Conservation (phyloP, 2,888 invertebrate species). For the Deilephila elpenor region DNA sequence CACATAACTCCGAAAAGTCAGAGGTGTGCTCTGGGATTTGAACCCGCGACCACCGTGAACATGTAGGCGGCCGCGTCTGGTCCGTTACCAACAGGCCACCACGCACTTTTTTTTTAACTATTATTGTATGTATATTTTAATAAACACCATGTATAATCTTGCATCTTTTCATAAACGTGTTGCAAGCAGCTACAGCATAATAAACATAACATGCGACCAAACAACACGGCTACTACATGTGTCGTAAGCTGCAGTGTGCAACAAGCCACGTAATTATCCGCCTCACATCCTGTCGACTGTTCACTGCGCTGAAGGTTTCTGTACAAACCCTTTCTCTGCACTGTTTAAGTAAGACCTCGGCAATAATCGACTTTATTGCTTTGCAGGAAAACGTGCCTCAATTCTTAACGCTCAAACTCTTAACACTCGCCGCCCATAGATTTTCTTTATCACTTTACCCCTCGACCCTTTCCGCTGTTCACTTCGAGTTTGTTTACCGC, state of each 20-base stretch:
- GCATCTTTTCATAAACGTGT: background rate
- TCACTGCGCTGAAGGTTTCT: constrained; percentile 36
- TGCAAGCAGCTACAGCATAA: background rate
- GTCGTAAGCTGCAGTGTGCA: constrained; percentile 32
- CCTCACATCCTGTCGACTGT: constrained; percentile 37
- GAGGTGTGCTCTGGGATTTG: no score
- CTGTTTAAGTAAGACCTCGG: constrained; percentile 53
- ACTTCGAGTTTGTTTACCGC: constrained; percentile 37
- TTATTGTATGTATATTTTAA: background rate
- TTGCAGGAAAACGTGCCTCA: constrained; percentile 54
- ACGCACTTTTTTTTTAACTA: no score
- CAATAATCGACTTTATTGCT: constrained; percentile 53
- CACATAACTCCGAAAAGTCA: no score
- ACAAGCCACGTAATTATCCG: constrained; percentile 34
- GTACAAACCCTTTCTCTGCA: constrained; percentile 49
- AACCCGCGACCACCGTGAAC: no score
- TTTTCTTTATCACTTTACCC: constrained; percentile 62
- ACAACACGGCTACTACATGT: background rate
- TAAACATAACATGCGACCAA: background rate
- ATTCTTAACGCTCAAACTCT: constrained; percentile 49
- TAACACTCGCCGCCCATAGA: constrained; percentile 51
- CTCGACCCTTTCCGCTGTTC: constrained; percentile 53
- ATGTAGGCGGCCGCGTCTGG: no score
- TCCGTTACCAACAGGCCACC: no score
- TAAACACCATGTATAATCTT: background rate